Evolutionary conservation across 2,113 vertebrate genomes (phyloP).

Genomic region (Dryoscopus gambensis): DNA sequence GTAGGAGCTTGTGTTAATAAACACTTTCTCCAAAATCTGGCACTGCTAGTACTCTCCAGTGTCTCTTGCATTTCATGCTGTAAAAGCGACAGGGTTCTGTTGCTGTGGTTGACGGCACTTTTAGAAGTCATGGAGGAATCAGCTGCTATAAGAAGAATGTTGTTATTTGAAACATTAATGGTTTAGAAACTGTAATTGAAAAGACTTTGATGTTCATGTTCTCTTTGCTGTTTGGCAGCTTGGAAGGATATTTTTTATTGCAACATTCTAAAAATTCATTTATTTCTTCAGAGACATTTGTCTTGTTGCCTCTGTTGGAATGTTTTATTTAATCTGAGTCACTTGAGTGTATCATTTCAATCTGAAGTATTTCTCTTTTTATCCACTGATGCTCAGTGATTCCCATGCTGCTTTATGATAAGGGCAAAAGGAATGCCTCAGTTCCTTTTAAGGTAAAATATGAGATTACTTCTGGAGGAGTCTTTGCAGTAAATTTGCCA

Average conservation of each 20-base stretch:
- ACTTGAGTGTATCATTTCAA: not conserved
- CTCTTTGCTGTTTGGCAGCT: not conserved
- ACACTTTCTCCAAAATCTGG: not conserved
- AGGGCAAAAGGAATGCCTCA: not conserved
- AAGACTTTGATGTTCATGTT: not conserved
- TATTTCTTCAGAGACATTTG: not conserved
- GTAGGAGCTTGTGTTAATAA: not conserved
- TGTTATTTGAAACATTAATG: not conserved
- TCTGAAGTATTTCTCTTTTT: not conserved
- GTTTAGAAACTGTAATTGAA: not conserved
- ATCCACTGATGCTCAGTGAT: not conserved
- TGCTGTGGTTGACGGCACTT: not conserved
- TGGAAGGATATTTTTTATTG: not conserved
- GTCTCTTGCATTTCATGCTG: not conserved
- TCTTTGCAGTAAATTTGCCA: not conserved
- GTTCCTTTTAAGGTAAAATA: slow-evolving; percentile 32
- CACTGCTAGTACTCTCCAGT: not conserved
- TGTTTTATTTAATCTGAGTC: not conserved
- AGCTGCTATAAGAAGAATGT: not conserved
- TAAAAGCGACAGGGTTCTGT: not conserved
- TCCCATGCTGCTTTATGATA: slow-evolving; percentile 5
- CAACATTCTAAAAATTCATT: not conserved
- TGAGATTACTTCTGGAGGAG: not conserved
- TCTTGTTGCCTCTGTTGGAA: not conserved
- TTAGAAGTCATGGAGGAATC: not conserved